These are phyloP conservation scores for Dryoscopus gambensis DNA, from an alignment of 2,113 vertebrate genomes.

Conservation along the genomic window DNA sequence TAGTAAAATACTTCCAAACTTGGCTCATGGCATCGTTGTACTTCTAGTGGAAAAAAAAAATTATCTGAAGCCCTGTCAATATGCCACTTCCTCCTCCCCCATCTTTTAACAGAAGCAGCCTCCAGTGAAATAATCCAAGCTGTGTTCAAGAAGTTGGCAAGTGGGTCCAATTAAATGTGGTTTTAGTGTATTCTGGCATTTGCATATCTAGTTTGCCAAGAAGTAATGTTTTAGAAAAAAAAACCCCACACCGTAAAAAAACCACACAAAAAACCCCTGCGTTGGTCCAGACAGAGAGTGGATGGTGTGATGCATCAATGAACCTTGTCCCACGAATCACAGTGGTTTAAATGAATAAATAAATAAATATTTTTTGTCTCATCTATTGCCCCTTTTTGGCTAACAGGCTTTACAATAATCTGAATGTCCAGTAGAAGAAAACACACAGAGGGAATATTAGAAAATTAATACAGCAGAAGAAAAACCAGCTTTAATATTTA, in stretches of 20 bases:
- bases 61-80: conserved; percentile 78
- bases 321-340: conserved; percentile 67
- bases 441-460: conserved; percentile 8
- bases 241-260: neutral
- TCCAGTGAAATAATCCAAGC: conserved; percentile 84
- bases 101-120: conserved; percentile 83
- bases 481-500: conserved; percentile 26
- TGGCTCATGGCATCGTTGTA: conserved; percentile 77
- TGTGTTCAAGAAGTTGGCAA: conserved; percentile 86
- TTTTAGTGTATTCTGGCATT: conserved; percentile 85
- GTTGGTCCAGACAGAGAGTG: conserved; percentile 66
- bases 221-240: conserved; percentile 75
- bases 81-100: conserved; percentile 82
- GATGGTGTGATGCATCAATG: conserved; percentile 59
- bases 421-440: neutral
- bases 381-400: neutral
- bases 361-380: neutral
- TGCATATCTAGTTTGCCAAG: conserved; percentile 83
- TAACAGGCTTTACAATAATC: conserved; percentile 13
- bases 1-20: conserved; percentile 83
- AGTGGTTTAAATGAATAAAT: neutral
- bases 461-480: conserved; percentile 2
- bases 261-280: neutral
- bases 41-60: conserved; percentile 72
- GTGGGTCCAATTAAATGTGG: conserved; percentile 85